Evolutionary conservation across 1,140 invertebrate genomes (phyloP), one percentile per base, ranked within the genome.

Genomic region (Zaprionus inermis): DNA sequence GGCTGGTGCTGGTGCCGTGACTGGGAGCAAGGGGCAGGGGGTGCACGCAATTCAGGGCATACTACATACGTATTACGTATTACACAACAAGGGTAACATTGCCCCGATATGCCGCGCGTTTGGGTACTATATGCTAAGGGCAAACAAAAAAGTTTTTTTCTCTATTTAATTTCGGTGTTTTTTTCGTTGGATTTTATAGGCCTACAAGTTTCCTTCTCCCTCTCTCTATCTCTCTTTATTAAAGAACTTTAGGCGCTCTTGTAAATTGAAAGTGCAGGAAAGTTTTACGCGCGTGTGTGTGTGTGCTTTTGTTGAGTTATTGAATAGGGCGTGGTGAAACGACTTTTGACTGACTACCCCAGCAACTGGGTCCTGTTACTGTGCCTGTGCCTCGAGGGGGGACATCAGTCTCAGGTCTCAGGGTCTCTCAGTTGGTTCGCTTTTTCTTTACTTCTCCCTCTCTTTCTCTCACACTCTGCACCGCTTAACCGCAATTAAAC

Each of bases 401-500:
- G 7, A 22, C 44, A 49, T 49, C 10, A 22, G 44, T 49, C 44
- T 49, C 18, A 28, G 24, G 56, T 65, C 57, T 73, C 56, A n/a
- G 32, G 59, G 24, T 49, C 38, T 60, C 22, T 56, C 61, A 5
- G 44, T 49, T 18, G 44, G 44, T 1, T 20, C 44, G 11, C 44
- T 20, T 46, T 12, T 41, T 41, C 38, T 41, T 41, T 41, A 41
- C 7, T 44, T 16, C 38, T 7, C n/a, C 16, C 38, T 41, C 44
- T 46, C 10, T 20, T 16, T 46, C 10, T 11, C 16, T 46, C 86
- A 54, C 86, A 85, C 71, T 83, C 69, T 64, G 54, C 51, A 51
- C 34, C 78, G 82, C 82, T 86, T 86, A 86, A 86, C 82, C 82
- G 79, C 82, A 86, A 86, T 86, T 86, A 86, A 86, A 79, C 76